Conservation (phyloP, 2,113 vertebrate genomes). For the Scophthalmus maximus region DNA sequence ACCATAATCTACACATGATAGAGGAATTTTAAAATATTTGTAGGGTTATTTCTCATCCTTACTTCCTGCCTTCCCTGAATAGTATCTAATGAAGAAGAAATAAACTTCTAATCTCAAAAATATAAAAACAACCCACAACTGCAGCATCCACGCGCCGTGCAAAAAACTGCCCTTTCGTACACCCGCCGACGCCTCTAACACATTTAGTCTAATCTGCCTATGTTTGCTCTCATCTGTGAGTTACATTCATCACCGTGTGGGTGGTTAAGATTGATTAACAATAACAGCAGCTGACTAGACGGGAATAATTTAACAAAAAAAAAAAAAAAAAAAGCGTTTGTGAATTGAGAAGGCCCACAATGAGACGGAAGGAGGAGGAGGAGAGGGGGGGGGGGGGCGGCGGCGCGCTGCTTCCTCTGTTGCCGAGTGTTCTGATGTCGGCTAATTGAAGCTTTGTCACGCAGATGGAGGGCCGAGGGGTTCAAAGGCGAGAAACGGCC, state of each 20-base stretch:
- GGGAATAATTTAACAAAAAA: slow-evolving; percentile 68
- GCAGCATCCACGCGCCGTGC: background rate
- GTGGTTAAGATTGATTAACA: slow-evolving; percentile 72
- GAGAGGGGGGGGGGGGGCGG: no score
- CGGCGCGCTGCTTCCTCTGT: slow-evolving; percentile 44
- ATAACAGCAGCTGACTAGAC: slow-evolving; percentile 75
- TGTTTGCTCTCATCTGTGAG: slow-evolving; percentile 71
- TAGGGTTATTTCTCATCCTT: no score
- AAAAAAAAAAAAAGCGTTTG: slow-evolving; percentile 66
- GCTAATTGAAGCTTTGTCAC: slow-evolving; percentile 90
- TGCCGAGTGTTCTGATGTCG: slow-evolving; percentile 83
- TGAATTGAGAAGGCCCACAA: slow-evolving; percentile 51
- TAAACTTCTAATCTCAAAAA: background rate
- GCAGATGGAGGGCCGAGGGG: slow-evolving; percentile 80
- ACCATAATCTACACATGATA: background rate
- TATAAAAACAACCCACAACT: background rate
- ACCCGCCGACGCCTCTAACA: slow-evolving; percentile 25
- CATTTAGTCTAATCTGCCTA: slow-evolving; percentile 59
- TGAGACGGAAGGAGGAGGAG: slow-evolving; percentile 21
- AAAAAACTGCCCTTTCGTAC: slow-evolving; percentile 21
- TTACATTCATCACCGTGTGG: slow-evolving; percentile 60
- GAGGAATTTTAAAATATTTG: no score
- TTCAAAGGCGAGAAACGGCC: slow-evolving; percentile 89
- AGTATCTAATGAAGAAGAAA: background rate
- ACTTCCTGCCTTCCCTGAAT: background rate